phyloP scores from a whole-genome alignment of 1,140 invertebrate species.

The Holotrichia oblita region DNA sequence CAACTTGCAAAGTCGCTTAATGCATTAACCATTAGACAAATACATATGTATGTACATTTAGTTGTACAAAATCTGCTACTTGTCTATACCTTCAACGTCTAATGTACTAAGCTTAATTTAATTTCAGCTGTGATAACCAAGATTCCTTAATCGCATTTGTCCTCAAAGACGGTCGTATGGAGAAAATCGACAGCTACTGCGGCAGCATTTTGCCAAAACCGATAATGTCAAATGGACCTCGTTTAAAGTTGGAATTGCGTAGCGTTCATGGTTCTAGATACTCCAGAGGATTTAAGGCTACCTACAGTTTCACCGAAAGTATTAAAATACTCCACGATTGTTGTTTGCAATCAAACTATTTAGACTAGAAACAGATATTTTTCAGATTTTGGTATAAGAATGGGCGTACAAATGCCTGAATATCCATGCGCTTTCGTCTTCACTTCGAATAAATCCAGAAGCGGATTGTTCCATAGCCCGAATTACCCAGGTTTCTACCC shows the following conservation, averaged over 20 bases:
- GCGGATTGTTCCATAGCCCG: constrained; percentile 88
- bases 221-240: constrained; percentile 89
- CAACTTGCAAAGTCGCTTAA: too few relatives aligned
- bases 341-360: not conserved
- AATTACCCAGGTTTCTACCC: constrained; percentile 95
- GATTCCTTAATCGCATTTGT: constrained; percentile 83
- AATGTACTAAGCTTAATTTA: constrained; percentile 41
- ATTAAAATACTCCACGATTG: constrained; percentile 53
- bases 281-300: constrained; percentile 84
- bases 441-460: constrained; percentile 79
- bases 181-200: constrained; percentile 86
- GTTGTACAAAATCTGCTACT: too few relatives aligned
- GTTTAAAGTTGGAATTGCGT: constrained; percentile 83
- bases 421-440: constrained; percentile 85
- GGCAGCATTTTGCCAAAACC: constrained; percentile 79
- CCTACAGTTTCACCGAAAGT: constrained; percentile 90
- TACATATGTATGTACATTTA: too few relatives aligned
- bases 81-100: too few relatives aligned
- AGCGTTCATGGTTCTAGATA: constrained; percentile 76
- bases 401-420: constrained; percentile 75
- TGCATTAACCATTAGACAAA: too few relatives aligned
- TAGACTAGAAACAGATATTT: constrained; percentile 3
- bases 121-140: constrained; percentile 78
- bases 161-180: constrained; percentile 79
- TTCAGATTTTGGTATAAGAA: constrained; percentile 82